Evolutionary conservation across 1,140 invertebrate genomes (phyloP).

Genomic region (Onthophagus taurus): DNA sequence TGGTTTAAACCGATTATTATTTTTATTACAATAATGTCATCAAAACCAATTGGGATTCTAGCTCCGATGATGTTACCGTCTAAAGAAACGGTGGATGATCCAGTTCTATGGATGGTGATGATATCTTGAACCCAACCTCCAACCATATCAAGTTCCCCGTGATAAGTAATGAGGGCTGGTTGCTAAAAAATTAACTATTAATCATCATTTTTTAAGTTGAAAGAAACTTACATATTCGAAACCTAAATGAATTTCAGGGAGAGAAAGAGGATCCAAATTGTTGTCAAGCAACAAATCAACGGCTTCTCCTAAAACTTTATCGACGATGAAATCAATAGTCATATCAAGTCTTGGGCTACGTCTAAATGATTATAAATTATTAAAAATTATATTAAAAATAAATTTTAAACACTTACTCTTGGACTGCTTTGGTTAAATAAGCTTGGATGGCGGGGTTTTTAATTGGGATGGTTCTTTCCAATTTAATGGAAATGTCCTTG

Average conservation of each 20-base stretch:
- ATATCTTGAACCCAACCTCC: conserved; percentile 39
- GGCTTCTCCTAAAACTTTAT: conserved; percentile 1
- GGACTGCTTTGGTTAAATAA: neutral
- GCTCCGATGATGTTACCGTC: conserved; percentile 38
- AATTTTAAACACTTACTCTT: neutral
- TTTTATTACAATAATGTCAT: conserved; percentile 33
- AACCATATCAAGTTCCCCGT: conserved; percentile 38
- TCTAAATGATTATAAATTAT: neutral
- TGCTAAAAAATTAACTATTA: conserved; percentile 11
- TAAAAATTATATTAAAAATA: neutral
- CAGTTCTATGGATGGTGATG: conserved; percentile 34
- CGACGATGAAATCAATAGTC: conserved; percentile 10
- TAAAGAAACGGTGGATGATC: conserved; percentile 37
- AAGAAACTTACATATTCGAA: conserved; percentile 40
- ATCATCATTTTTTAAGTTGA: no score
- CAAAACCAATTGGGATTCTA: conserved; percentile 2
- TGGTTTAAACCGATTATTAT: neutral
- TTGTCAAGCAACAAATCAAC: conserved; percentile 26
- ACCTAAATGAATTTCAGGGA: conserved; percentile 40
- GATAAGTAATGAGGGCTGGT: conserved; percentile 37
- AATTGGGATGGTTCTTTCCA: no score
- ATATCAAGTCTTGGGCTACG: neutral
- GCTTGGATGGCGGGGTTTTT: neutral
- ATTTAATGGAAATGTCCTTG: no score
- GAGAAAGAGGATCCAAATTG: conserved; percentile 39